A percentile compares a stretch with the other conserved stretches of the same genome.
phyloP scores from a whole-genome alignment of 2,888 invertebrate genomes.

The Octodonta nipae region DNA sequence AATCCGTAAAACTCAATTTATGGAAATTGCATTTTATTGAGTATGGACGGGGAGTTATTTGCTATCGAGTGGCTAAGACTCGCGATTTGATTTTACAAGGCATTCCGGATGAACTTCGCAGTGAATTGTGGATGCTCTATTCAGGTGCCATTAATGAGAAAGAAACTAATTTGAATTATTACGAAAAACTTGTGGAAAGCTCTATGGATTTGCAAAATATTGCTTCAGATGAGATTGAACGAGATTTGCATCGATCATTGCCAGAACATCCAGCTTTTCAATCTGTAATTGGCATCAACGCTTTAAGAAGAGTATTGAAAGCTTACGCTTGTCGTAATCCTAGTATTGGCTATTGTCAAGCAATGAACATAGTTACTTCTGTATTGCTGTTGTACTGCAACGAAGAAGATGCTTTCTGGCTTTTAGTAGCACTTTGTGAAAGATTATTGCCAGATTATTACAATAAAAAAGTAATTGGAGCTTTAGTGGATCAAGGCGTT shows the following conservation, averaged over 20 bases:
- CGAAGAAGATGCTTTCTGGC: conserved; percentile 97
- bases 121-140: too few species aligned
- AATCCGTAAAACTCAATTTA: too few species aligned
- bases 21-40: too few species aligned
- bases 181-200: conserved; percentile 68
- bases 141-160: conserved; percentile 70
- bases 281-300: conserved; percentile 74
- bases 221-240: conserved; percentile 92
- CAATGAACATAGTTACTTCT: conserved; percentile 96
- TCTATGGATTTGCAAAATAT: conserved; percentile 56
- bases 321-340: conserved; percentile 95
- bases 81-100: too few species aligned
- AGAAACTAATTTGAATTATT: conserved; percentile 75
- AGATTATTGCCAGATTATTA: conserved; percentile 94
- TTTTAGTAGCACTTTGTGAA: conserved; percentile 88
- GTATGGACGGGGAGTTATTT: too few species aligned
- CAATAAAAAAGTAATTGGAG: conserved; percentile 84
- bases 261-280: conserved; percentile 98
- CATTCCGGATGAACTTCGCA: too few species aligned
- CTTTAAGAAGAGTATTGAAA: conserved; percentile 81
- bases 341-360: conserved; percentile 84
- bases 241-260: conserved; percentile 88
- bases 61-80: too few species aligned
- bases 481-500: conserved; percentile 48
- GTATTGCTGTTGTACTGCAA: conserved; percentile 88